These are phyloP conservation scores for Pseudochirops corinnae DNA, from an alignment of 2,797 vertebrate species.

Conservation along the genomic window DNA sequence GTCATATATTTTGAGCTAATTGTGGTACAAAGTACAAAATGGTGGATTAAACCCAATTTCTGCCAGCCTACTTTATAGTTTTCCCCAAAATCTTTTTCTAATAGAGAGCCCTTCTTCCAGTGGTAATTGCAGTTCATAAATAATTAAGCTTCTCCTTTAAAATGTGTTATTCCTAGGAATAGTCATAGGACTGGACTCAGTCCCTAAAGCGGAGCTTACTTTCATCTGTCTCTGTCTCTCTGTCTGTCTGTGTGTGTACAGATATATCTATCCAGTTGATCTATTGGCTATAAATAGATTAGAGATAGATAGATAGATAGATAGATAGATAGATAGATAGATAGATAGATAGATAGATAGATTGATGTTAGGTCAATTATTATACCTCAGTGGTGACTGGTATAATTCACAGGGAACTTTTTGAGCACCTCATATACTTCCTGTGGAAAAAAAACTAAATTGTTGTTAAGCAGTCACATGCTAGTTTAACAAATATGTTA, in stretches of 20 bases:
- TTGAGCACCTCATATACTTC: neutral
- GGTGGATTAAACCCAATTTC: neutral
- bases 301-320: neutral
- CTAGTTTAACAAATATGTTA: neutral
- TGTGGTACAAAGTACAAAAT: neutral
- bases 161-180: neutral
- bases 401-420: neutral
- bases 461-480: neutral
- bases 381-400: neutral
- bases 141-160: neutral
- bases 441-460: neutral
- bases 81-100: neutral
- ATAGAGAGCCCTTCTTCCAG: too few relatives aligned
- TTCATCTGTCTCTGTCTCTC: neutral
- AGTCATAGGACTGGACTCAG: neutral
- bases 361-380: neutral
- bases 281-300: neutral
- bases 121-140: neutral
- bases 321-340: neutral
- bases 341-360: too few relatives aligned
- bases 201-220: neutral
- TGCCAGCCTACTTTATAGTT: neutral
- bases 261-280: neutral
- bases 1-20: neutral
- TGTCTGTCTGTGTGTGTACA: neutral